Evolutionary conservation across 2,888 invertebrate species (phyloP), one percentile per base, ranked within the genome.

Genomic region (Mycalesis mineus): DNA sequence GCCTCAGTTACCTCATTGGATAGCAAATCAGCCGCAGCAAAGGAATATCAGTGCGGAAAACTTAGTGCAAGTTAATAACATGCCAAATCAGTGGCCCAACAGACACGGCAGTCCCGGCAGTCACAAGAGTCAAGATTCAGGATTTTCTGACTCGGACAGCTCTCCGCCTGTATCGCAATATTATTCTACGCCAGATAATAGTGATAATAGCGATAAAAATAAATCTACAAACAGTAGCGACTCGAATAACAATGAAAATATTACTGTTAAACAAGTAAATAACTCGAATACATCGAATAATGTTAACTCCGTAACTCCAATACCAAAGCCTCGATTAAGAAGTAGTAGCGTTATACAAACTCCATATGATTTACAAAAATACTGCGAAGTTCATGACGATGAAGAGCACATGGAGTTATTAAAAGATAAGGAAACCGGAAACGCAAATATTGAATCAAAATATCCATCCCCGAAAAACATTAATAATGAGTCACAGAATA

Each of bases 51-150:
- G 80, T 67, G 74, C 70, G 7, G 83, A 86, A 62, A 83, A 85
- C 66, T 73, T 87, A 68, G 79, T 77, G 58, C 79, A 75, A 65
- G 80, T 80, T 22, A 74, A 77, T 61, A 75, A 78, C 66, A 75
- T 72, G 58, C 86, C 82, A 57, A 82, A 86, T 66, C 85, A 80
- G 62, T 90, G 90, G 90, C 88, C 88, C 33, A 76, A 87, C 28
- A 78, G 90, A 17, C 89, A 84, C 60, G 91, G 87, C 70, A 92
- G 89, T 72, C 91, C 86, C 64, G 92, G 82, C 29, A 94, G 94
- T 75, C 94, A 94, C 63, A 93, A 94, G 62, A 95, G 95, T 71
- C 94, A 94, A 79, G 95, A 95, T 78, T 95, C 95, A 0, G 95
- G 95, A 1, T 95, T 95, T 78, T 95, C 95, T 0, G 95, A 95